Percentiles rank a stretch among this genome's conserved stretches.
Evolutionary conservation across 2,113 vertebrate species (phyloP).

Genomic region (Mus musculus): GRCm39 chr4:88828501-88829000

Average conservation of each 20-base stretch:
- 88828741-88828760: background rate
- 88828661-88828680: background rate
- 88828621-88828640: background rate
- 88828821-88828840: conserved; percentile 91
- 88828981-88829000: conserved; percentile 46
- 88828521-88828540: background rate
- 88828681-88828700: background rate
- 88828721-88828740: background rate
- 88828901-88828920: background rate
- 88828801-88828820: conserved; percentile 90
- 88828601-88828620: conserved; percentile 4
- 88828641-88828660: background rate
- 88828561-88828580: background rate
- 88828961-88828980: conserved; percentile 68
- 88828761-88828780: background rate
- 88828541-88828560: background rate
- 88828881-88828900: conserved; percentile 78
- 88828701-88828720: background rate
- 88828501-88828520: background rate
- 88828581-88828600: background rate
- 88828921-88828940: conserved; percentile 44
- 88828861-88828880: conserved; percentile 92
- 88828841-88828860: conserved; percentile 90
- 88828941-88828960: conserved; percentile 77
- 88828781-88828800: conserved; percentile 71